Evolutionary conservation across 37 sponge, comb jelly and placozoan genomes (phyloP).

Genomic region (Ephydatia muelleri): DNA sequence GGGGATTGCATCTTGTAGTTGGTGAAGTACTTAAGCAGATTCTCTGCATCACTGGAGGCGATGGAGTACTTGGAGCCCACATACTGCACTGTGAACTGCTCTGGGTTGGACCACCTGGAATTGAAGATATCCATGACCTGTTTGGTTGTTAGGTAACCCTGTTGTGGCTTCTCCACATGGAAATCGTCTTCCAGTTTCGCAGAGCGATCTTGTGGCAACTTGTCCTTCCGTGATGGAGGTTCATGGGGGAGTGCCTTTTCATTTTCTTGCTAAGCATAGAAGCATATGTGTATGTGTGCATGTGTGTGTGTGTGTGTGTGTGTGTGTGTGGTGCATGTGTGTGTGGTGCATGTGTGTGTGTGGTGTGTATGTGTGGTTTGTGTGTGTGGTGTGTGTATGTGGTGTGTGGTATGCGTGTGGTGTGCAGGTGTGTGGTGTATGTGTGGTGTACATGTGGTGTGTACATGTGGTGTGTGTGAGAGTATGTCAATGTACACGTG

Average conservation of each 20-base stretch:
- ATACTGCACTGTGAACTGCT: slow-evolving; percentile 11
- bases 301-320: neutral
- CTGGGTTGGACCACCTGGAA: neutral
- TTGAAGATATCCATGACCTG: slow-evolving; percentile 16
- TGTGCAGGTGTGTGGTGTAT: too few species aligned
- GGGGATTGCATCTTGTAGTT: slow-evolving; percentile 7
- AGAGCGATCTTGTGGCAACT: slow-evolving; percentile 30
- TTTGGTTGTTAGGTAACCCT: slow-evolving; percentile 22
- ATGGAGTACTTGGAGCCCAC: slow-evolving; percentile 23
- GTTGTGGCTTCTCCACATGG: neutral
- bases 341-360: too few species aligned
- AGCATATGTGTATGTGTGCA: neutral
- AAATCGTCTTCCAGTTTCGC: neutral
- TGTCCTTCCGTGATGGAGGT: neutral
- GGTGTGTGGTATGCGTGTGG: too few species aligned
- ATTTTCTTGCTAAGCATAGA: slow-evolving; percentile 54
- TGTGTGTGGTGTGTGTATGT: too few species aligned
- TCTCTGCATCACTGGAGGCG: slow-evolving; percentile 15
- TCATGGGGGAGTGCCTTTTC: slow-evolving; percentile 32
- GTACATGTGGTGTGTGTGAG: too few species aligned
- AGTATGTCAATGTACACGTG: too few species aligned
- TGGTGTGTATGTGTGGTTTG: too few species aligned
- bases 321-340: too few species aligned
- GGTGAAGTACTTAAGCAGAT: slow-evolving; percentile 42
- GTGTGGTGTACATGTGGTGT: too few species aligned